Evolutionary conservation across 2,113 vertebrate genomes (phyloP).

Genomic region (Sylvietta virens): DNA sequence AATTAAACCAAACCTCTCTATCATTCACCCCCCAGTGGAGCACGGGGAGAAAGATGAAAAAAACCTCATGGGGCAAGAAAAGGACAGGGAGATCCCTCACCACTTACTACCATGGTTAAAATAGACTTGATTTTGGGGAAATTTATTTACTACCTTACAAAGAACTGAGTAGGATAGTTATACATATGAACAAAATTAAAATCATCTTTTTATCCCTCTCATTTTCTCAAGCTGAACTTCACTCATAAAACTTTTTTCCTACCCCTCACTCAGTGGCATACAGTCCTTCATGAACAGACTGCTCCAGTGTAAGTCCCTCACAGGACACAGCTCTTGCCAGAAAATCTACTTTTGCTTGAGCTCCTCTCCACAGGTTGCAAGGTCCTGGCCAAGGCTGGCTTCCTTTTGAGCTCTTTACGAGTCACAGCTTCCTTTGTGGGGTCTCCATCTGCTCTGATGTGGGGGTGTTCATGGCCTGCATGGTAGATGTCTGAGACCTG

Average conservation of each 20-base stretch:
- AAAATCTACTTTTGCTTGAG: neutral
- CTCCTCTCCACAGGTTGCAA: neutral
- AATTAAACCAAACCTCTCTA: neutral
- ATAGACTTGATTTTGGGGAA: neutral
- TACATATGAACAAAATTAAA: neutral
- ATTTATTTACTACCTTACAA: neutral
- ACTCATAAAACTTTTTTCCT: neutral
- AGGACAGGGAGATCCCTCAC: neutral
- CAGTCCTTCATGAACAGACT: neutral
- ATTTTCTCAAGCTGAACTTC: neutral
- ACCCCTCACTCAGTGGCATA: rapidly evolving
- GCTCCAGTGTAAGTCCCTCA: neutral
- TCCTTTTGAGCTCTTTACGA: rapidly evolving
- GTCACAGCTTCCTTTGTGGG: rapidly evolving
- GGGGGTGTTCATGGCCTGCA: neutral
- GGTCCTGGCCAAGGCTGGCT: neutral
- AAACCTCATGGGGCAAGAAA: neutral
- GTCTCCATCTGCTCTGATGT: neutral
- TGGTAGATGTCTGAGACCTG: neutral
- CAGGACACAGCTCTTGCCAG: neutral
- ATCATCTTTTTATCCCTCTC: rapidly evolving
- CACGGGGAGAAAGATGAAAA: neutral
- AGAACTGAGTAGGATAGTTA: neutral
- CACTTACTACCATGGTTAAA: neutral
- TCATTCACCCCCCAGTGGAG: neutral